Evolutionary conservation across 2,113 vertebrate species (phyloP), one percentile per base, ranked within the genome.

Genomic region (Onychostruthus taczanowskii): DNA sequence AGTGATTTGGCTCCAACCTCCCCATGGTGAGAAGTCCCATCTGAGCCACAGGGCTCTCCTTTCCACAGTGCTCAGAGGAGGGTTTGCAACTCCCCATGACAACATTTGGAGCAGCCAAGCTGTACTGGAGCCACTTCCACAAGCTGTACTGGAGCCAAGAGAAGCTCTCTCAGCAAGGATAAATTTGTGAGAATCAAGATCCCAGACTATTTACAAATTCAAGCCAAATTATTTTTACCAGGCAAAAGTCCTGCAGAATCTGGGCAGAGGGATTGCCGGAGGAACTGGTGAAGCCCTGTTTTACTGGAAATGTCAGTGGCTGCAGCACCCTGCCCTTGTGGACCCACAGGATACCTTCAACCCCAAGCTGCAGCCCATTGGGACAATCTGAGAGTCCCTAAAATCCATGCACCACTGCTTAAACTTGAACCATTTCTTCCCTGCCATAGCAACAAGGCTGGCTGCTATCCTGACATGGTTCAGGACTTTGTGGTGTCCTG

Each of bases 1-100:
- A 17, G 46, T 10, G 11, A 35, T 55, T 26, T 58, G 55, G 11
- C 11, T 89, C 44, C 47, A 79, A 14, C 7, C 11, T 88, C 21
- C 9, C 18, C 0, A 0, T 23, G 35, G 11, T 67, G 28, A 46
- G 43, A 58, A 75, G 50, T 33, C 47, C 61, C 68, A 41, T 16
- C 24, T 0, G 0, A 92, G 62, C 37, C 8, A 2, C 0, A 0
- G 9, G 17, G 19, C 7, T 83, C 8, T 75, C 43, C 52, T 90
- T 92, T n/a, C 61, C 0, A 0, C 43, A 24, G 39, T 30, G n/a
- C 24, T 49, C 24, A 31, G 53, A 64, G 27, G 23, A 83, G 22
- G 17, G 13, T 84, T 80, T 33, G 11, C 53, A 91, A 39, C 50
- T 46, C n/a, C 10, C 46, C 10, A 0, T 10, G 49, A 30, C 22